Base-by-base conservation (phyloP, 2,888 invertebrate species). In the Oscheius sp. region DNA sequence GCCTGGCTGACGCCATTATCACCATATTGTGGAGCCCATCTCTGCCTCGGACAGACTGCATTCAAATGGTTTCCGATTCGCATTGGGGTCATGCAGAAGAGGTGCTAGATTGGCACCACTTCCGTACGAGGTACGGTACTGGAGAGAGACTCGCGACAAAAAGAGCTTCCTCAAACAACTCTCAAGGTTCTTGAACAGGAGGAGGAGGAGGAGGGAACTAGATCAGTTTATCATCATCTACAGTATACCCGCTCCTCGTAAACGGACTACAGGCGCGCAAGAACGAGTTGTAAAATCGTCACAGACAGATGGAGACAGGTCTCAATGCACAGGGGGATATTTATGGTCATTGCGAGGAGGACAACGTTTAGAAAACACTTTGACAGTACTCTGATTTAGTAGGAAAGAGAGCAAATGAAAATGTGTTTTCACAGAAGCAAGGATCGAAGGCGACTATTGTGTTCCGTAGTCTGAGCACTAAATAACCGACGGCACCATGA, bases 21-120 rank as follows among this genome's bases (percentile, higher is more conserved):
- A 63, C 48, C 63, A 63, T 63, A 63, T 63, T 63, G 63, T 63
- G 48, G 63, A 50, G 63, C 63, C 50, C 48, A 63, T 60, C 60
- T 60, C 60, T 29, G 21, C 3, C 42, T 42, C 42, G 42, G 42
- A 42, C 42, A 42, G 42, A 42, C 42, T 42, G 42, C 7, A 42
- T 42, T 42, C 42, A 60, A 37, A 60, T 60, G 42, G 60, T 60
- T 65, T 65, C 68, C 68, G 68, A 13, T 68, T 68, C 68, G 53
- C 68, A 68, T 68, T 68, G 55, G 55, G 68, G 68, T 68, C 68
- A 55, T 48, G 29, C 42, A 42, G 42, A 42, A 42, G 42, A 42
- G 42, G 3, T 42, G 42, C 42, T 42, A 32, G 66, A 66, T 53
- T 55, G 68, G 68, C 68, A 55, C 68, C 68, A 68, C 68, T 68